Evolutionary conservation across 2,888 invertebrate species (phyloP).

Genomic region (Eudasyphora cyanicolor): DNA sequence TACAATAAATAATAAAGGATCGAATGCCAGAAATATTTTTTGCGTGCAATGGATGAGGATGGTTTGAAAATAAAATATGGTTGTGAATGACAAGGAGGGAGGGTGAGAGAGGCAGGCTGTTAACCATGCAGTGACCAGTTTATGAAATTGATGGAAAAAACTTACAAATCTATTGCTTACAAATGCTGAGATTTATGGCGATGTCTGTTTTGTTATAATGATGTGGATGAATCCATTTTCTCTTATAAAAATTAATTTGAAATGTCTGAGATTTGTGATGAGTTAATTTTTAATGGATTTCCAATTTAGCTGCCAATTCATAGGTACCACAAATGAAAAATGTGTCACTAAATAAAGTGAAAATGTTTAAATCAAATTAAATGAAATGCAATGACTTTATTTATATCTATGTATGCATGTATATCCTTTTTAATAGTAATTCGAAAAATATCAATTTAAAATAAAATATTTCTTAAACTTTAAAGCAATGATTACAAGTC

Average conservation of each 20-base stretch:
- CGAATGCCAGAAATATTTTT: not conserved
- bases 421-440: not conserved
- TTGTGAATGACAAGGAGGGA: too few relatives aligned
- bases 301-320: constrained; percentile 55
- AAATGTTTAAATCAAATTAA: not conserved
- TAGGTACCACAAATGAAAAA: constrained; percentile 56
- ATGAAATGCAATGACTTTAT: not conserved
- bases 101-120: too few relatives aligned
- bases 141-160: not conserved
- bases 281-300: constrained; percentile 56
- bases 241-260: too few relatives aligned
- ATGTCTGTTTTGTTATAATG: not conserved
- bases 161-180: not conserved
- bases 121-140: too few relatives aligned
- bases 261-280: not conserved
- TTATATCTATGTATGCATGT: not conserved
- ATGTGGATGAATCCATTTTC: not conserved
- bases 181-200: not conserved
- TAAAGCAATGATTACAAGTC: too few relatives aligned
- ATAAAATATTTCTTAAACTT: too few relatives aligned
- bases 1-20: constrained; percentile 38
- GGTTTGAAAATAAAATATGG: too few relatives aligned
- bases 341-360: constrained; percentile 32
- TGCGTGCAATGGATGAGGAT: not conserved
- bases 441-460: too few relatives aligned